phyloP scores from a whole-genome alignment of 2,888 invertebrate species.

The Cheilosia vulpina region DNA sequence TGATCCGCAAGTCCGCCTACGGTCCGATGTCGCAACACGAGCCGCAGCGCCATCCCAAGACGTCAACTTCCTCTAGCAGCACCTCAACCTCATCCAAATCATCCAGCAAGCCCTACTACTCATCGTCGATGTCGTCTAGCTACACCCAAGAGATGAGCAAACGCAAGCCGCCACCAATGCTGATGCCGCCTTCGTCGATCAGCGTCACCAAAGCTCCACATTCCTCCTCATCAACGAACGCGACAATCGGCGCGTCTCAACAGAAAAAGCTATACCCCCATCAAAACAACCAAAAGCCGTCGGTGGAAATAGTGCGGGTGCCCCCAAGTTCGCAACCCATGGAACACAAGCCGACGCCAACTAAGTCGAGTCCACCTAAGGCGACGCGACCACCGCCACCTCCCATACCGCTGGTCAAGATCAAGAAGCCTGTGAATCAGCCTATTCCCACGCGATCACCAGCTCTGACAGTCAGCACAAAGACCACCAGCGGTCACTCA shows the following conservation, averaged over 20 bases:
- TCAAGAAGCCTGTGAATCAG: constrained; percentile 81
- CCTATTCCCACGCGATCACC: constrained; percentile 76
- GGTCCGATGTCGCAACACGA: constrained; percentile 58
- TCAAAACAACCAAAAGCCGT: constrained; percentile 76
- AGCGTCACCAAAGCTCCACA: constrained; percentile 77
- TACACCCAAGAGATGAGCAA: constrained; percentile 77
- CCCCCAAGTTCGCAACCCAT: constrained; percentile 53
- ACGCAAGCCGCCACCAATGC: constrained; percentile 76
- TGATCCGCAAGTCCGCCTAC: constrained; percentile 73
- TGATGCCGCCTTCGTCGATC: constrained; percentile 80
- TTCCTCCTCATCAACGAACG: constrained; percentile 64
- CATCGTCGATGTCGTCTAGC: constrained; percentile 77
- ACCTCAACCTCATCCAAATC: constrained; percentile 39
- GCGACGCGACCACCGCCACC: constrained; percentile 84
- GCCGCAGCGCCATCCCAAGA: constrained; percentile 51
- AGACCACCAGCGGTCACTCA: constrained; percentile 72
- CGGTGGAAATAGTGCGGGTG: constrained; percentile 81
- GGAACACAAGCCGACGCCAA: constrained; percentile 68
- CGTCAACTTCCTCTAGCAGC: not conserved
- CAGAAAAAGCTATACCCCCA: constrained; percentile 55
- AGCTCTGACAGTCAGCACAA: constrained; percentile 73
- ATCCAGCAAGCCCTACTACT: constrained; percentile 77
- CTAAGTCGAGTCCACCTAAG: constrained; percentile 79
- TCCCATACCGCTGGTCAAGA: constrained; percentile 84
- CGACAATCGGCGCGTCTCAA: constrained; percentile 70